A percentile compares a stretch with the other conserved stretches of the same genome.
Conservation (phyloP, 2,113 vertebrate species). For the Myotis lucifugus region DNA sequence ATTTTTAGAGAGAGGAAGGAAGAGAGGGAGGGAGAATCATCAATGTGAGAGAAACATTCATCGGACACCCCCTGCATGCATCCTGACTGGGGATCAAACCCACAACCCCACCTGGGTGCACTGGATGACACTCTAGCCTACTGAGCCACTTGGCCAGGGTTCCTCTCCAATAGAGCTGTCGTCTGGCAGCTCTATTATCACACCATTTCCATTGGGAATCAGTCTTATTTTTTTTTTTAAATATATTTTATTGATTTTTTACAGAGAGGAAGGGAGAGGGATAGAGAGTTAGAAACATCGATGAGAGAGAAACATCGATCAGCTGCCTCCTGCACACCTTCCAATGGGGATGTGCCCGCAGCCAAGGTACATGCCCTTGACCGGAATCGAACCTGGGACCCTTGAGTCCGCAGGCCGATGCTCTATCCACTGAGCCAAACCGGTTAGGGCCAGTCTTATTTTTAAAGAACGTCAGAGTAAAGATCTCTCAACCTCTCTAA, state of each 20-base stretch:
- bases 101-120: not conserved
- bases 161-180: too few species aligned
- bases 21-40: too few species aligned
- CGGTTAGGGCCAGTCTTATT: not conserved
- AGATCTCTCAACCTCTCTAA: not conserved
- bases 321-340: too few species aligned
- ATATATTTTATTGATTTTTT: too few species aligned
- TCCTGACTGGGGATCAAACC: not conserved
- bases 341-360: too few species aligned
- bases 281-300: too few species aligned
- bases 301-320: too few species aligned
- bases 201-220: not conserved
- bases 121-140: not conserved
- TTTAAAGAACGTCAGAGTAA: not conserved
- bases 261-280: too few species aligned
- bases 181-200: not conserved
- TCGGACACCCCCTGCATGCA: not conserved
- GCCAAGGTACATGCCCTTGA: too few species aligned
- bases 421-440: too few species aligned
- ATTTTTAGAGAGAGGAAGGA: not conserved
- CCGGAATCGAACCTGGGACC: too few species aligned
- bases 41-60: not conserved
- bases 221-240: not conserved
- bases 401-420: too few species aligned
- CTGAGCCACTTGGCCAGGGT: not conserved